Base-by-base conservation (phyloP, 2,888 invertebrate genomes). In the Quadroppia sp. region DNA sequence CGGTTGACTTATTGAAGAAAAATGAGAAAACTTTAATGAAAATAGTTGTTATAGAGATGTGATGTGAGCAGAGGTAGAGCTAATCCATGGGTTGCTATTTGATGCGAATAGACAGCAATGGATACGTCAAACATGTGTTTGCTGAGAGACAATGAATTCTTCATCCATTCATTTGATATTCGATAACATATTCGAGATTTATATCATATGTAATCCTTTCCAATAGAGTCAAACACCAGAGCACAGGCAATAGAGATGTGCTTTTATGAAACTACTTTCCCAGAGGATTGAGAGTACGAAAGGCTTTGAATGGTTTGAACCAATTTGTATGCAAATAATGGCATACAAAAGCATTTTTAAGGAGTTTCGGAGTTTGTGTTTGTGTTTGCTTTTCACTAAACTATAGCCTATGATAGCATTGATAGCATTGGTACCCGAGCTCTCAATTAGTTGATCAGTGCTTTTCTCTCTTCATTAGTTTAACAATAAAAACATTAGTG, bases 301-400 rank as follows among this genome's bases (percentile, higher is more conserved):
- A 67, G 23, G 67, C 67, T 67, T 67, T 40, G 36, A 9, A 67
- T 40, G 23, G 36, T 67, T 67, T 67, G 67, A 40, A 2, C 67
- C 67, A 67, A 67, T 67, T 67, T 67, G 67, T 67, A 67, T 67
- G 67, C 67, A 67, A 67, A 67, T 67, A 67, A 67, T 67, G 67
- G 67, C 20, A 40, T 67, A 67, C 20, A 20, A 40, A 56, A 42
- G n/a, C 67, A 67, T 67, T 67, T 67, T 67, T 67, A 23, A 67
- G 23, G 40, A 40, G 67, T 40, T 40, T 36, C 36, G 20, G 23
- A 23, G 42, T 67, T 67, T 67, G n/a, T 36, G 32, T 64, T 64
- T 9, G 61, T n/a, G 17, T 2, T 67, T 42, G 28, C 1, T 17
- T 28, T 32, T 28, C 56, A 56, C 1, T 23, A 1, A 61, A 28